These are phyloP conservation scores for Diceros bicornis DNA, from an alignment of 2,797 vertebrate genomes.

Conservation along the genomic window DNA sequence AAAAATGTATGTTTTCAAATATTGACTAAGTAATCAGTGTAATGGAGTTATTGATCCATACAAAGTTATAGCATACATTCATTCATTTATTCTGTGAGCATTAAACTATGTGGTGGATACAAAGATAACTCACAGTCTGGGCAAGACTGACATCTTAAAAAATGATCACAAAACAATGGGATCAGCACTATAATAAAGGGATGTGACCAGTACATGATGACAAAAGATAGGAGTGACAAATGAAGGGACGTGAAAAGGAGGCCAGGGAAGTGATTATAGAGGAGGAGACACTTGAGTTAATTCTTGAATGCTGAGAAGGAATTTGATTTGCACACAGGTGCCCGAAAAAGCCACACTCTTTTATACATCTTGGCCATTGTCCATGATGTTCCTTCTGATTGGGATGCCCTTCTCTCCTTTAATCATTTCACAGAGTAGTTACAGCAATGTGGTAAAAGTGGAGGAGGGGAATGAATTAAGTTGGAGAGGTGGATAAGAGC, in stretches of 20 bases:
- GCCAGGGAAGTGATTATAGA: background rate
- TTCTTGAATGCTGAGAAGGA: background rate
- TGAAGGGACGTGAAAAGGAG: background rate
- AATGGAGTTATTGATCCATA: background rate
- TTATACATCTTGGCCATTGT: background rate
- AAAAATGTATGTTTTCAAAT: conserved; percentile 42
- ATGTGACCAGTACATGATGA: background rate
- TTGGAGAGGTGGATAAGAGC: background rate
- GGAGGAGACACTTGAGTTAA: background rate
- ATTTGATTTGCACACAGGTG: background rate
- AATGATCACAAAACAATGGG: background rate
- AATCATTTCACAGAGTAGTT: background rate
- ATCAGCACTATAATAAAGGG: background rate
- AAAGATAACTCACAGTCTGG: background rate
- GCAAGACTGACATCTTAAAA: background rate
- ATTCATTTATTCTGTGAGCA: conserved; percentile 5
- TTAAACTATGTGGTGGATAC: background rate
- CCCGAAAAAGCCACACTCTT: background rate
- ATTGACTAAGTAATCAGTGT: conserved; percentile 20
- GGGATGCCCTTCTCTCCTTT: background rate
- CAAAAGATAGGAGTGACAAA: background rate
- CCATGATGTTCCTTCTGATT: background rate
- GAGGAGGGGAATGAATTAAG: background rate
- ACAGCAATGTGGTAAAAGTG: background rate
- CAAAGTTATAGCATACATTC: background rate